Evolutionary conservation across 2,797 vertebrate genomes (phyloP), one percentile per base, ranked within the genome.

Genomic region (Onychomys leucogaster): DNA sequence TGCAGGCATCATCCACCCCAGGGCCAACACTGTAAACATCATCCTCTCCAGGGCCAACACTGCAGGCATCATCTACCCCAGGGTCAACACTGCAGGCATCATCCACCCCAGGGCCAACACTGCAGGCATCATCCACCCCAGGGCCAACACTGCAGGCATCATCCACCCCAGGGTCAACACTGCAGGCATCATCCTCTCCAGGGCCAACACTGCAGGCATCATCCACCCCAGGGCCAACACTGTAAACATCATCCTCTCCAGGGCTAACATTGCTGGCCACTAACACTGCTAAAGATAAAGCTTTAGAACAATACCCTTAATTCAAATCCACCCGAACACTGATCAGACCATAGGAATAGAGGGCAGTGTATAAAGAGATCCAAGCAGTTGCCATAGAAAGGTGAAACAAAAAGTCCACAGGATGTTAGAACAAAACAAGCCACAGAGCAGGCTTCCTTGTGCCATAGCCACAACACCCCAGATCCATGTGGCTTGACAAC

Each of bases 181-280:
- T n/a, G 29, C 32, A 7, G 0, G 10, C 7, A 67, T 67, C 32
- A 16, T 34, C 65, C 5, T n/a, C 67, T n/a, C 61, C 67, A 69
- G 34, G 1, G 67, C 34, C 67, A 69, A 16, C 34, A n/a, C 32
- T n/a, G 29, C 27, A 7, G 0, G 10, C 8, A 67, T 67, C 32
- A 17, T 34, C 32, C 65, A 71, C 17, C 9, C 34, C 69, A 71
- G n/a, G 0, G n/a, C 19, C n/a, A 21, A 37, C 8, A 37, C n/a
- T 37, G 25, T 27, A 11, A 0, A 11, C 2, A n/a, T 71, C 67
- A 21, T n/a, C 17, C 7, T 19, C 67, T 19, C 34, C 34, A 37
- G 19, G 0, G 4, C 0, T 10, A 9, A 27, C 19, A 73, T 37
- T 55, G 29, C n/a, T 5, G 0, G 13, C 6, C 52, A 16, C 0